Evolutionary conservation across 2,797 vertebrate species (phyloP).

Genomic region (Myotis findleyi): DNA sequence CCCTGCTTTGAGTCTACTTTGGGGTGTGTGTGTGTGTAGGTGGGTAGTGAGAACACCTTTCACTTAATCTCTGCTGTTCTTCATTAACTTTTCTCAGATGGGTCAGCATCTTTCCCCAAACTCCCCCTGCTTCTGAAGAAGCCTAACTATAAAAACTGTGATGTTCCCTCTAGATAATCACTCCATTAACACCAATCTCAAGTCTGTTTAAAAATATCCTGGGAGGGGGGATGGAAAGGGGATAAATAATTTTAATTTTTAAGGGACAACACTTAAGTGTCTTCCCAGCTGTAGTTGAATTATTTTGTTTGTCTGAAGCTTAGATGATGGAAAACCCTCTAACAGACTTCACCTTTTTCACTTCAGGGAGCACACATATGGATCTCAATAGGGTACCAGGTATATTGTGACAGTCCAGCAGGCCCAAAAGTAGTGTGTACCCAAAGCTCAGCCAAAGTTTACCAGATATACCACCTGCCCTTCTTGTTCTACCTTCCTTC

Average conservation of each 20-base stretch:
- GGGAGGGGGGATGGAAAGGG: background rate
- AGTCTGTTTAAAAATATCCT: slow-evolving; percentile 57
- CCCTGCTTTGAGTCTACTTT: slow-evolving; percentile 39
- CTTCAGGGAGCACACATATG: background rate
- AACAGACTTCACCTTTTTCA: slow-evolving; percentile 25
- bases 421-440: slow-evolving; percentile 12
- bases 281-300: slow-evolving; percentile 63
- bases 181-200: slow-evolving; percentile 27
- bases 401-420: slow-evolving; percentile 20
- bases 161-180: slow-evolving; percentile 54
- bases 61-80: slow-evolving; percentile 55
- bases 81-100: slow-evolving; percentile 69
- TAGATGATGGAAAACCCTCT: slow-evolving; percentile 27
- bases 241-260: slow-evolving; percentile 3
- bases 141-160: slow-evolving; percentile 62
- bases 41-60: background rate
- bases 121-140: slow-evolving; percentile 31
- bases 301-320: slow-evolving; percentile 59
- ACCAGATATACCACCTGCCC: background rate
- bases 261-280: slow-evolving; percentile 51
- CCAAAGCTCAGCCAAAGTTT: slow-evolving; percentile 44
- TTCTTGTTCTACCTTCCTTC: slow-evolving; percentile 39
- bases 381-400: background rate
- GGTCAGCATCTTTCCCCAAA: slow-evolving; percentile 34
- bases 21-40: no score